Evolutionary conservation across 2,113 vertebrate species (phyloP).

Genomic region (Butorides virescens): DNA sequence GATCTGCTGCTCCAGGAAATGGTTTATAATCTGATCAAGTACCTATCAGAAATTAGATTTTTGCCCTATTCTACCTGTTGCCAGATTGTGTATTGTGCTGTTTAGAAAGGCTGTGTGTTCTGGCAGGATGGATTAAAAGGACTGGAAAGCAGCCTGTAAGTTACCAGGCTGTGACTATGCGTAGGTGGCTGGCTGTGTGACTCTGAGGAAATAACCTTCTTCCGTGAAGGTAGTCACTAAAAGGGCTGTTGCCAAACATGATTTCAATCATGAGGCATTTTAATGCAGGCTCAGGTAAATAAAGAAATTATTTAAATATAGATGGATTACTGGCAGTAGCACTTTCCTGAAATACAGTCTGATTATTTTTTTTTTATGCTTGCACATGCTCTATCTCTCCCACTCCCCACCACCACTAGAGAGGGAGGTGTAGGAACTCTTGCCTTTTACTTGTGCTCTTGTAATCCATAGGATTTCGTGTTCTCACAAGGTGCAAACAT

Average conservation of each 20-base stretch:
- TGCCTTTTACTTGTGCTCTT: background rate
- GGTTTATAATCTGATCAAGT: background rate
- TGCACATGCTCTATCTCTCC: background rate
- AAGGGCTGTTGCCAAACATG: background rate
- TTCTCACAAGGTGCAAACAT: no score
- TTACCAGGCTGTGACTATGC: background rate
- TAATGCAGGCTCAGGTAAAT: background rate
- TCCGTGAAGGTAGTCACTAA: background rate
- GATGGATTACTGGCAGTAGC: background rate
- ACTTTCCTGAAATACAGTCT: background rate
- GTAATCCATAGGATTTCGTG: background rate
- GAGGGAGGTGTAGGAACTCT: background rate
- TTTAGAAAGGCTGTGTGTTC: background rate
- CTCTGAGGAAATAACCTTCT: background rate
- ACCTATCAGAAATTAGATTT: background rate
- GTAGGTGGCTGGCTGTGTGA: background rate
- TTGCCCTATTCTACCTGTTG: background rate
- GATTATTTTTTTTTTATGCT: no score
- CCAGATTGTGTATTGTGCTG: background rate
- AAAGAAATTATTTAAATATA: background rate
- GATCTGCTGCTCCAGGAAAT: background rate
- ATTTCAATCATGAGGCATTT: background rate
- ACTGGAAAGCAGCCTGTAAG: background rate
- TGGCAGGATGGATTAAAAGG: background rate
- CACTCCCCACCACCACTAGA: fast-evolving